Conservation (phyloP, 2,797 vertebrate genomes). For the Chiroxiphia lanceolata region DNA sequence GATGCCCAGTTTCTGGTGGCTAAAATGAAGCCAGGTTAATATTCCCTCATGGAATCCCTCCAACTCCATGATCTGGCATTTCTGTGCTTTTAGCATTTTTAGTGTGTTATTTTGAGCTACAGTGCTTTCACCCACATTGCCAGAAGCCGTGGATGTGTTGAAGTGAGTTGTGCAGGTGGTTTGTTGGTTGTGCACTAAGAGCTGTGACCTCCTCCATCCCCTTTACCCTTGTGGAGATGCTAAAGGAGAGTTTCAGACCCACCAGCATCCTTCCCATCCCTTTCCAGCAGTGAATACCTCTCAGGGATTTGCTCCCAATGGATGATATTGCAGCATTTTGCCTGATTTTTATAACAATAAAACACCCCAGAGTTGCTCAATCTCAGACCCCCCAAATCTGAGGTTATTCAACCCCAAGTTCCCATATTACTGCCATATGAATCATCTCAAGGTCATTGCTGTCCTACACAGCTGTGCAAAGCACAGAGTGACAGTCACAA, state of each 20-base stretch:
- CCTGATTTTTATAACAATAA: too few relatives aligned
- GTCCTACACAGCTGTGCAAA: too few relatives aligned
- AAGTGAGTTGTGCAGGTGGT: background rate
- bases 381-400: background rate
- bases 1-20: background rate
- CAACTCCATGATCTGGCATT: fast-evolving
- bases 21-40: background rate
- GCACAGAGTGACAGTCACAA: background rate
- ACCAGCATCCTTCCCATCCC: background rate
- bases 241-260: background rate
- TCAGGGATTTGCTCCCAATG: background rate
- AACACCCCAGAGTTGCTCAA: background rate
- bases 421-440: background rate
- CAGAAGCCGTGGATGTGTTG: too few relatives aligned
- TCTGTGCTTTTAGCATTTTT: background rate
- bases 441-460: background rate
- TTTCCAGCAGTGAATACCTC: background rate
- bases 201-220: background rate
- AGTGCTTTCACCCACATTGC: background rate
- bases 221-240: background rate
- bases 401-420: background rate
- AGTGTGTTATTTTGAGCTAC: background rate
- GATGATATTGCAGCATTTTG: background rate
- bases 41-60: background rate
- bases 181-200: background rate